Conservation (phyloP, 2,888 invertebrate genomes). For the Oscheius myriophilus region DNA sequence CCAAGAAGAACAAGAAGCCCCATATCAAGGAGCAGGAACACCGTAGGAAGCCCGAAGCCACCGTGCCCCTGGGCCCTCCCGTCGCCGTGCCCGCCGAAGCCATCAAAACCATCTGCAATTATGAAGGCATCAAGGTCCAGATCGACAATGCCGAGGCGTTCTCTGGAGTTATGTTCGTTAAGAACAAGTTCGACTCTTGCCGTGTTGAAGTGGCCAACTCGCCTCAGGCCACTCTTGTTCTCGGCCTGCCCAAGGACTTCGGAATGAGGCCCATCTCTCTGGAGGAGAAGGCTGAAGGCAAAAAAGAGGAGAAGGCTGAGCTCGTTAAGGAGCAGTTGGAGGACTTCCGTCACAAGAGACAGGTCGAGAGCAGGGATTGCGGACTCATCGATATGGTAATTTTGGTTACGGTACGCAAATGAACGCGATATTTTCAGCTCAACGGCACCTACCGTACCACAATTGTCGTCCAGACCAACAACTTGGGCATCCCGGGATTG, state of each 20-base stretch:
- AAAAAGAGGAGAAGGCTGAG: slow-evolving; percentile 38
- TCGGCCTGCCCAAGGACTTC: slow-evolving; percentile 68
- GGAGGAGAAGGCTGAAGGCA: slow-evolving; percentile 53
- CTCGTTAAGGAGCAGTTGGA: slow-evolving; percentile 47
- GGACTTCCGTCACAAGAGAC: slow-evolving; percentile 55
- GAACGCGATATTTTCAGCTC: slow-evolving; percentile 27
- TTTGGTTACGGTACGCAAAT: background rate
- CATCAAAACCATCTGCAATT: slow-evolving; percentile 70
- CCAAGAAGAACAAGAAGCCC: slow-evolving; percentile 53
- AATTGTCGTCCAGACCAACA: slow-evolving; percentile 70
- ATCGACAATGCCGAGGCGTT: slow-evolving; percentile 66
- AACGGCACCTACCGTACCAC: slow-evolving; percentile 70
- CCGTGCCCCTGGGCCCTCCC: slow-evolving; percentile 54
- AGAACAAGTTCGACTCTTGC: slow-evolving; percentile 70
- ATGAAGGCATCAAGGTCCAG: slow-evolving; percentile 69
- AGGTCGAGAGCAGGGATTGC: slow-evolving; percentile 65
- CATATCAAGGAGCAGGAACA: slow-evolving; percentile 51
- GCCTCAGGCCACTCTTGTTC: slow-evolving; percentile 63
- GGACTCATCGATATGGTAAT: slow-evolving; percentile 65
- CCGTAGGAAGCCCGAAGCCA: slow-evolving; percentile 49
- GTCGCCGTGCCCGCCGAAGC: slow-evolving; percentile 62
- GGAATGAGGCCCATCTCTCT: slow-evolving; percentile 68
- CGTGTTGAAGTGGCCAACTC: slow-evolving; percentile 67
- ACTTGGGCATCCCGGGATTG: slow-evolving; percentile 70
- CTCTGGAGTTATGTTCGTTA: slow-evolving; percentile 70